Evolutionary conservation across 1,140 invertebrate genomes (phyloP).

Genomic region (Tetragonula clypearis): DNA sequence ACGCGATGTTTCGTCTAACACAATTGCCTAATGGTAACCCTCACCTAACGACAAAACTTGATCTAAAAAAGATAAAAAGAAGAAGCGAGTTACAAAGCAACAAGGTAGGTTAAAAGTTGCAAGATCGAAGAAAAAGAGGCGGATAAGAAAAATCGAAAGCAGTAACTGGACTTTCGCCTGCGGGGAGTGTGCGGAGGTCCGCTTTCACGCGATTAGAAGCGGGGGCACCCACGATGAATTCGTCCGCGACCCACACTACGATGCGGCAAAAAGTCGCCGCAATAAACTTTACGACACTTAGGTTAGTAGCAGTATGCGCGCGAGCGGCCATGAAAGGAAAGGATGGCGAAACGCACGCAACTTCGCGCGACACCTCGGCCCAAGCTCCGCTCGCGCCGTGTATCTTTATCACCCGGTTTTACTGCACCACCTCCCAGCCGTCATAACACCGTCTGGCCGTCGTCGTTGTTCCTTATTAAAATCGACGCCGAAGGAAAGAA

Average conservation of each 20-base stretch:
- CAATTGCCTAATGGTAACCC: too few relatives aligned
- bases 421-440: slow-evolving; percentile 62
- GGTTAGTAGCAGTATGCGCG: slow-evolving; percentile 64
- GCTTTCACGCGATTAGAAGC: slow-evolving; percentile 25
- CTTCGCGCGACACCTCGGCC: slow-evolving; percentile 23
- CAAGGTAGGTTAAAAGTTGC: neutral
- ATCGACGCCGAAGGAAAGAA: slow-evolving; percentile 55
- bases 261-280: slow-evolving; percentile 43
- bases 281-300: slow-evolving; percentile 68
- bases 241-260: slow-evolving; percentile 61
- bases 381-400: neutral
- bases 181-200: neutral
- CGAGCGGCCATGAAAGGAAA: slow-evolving; percentile 14
- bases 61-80: too few relatives aligned
- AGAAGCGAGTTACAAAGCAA: too few relatives aligned
- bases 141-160: neutral
- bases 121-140: neutral
- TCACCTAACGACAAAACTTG: too few relatives aligned
- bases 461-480: slow-evolving; percentile 64
- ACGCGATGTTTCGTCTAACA: too few relatives aligned
- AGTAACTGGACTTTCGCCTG: neutral
- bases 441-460: slow-evolving; percentile 66
- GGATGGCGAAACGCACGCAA: slow-evolving; percentile 37
- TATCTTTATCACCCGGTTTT: slow-evolving; percentile 69
- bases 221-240: slow-evolving; percentile 63